Base-by-base conservation (phyloP, 1,140 invertebrate genomes). In the Drosophila ercepeae region DNA sequence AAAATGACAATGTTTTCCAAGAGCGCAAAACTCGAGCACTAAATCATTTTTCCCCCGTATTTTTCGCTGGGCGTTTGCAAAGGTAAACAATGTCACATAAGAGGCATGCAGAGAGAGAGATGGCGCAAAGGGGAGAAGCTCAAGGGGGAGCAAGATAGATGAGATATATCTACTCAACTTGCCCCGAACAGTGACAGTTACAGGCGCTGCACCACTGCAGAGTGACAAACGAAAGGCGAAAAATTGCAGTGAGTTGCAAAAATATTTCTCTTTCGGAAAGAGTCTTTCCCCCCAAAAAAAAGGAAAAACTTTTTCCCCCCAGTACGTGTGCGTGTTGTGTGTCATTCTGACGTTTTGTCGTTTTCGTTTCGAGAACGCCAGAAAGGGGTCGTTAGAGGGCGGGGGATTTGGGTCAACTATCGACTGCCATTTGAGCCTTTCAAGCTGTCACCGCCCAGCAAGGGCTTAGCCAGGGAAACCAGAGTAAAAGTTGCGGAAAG, bases 41-140 rank as follows among this genome's bases (percentile, higher is more conserved):
- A 72, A 72, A 72, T 72, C 69, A 72, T 53, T 64, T 64, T 68
- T 39, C 13, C 11, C n/a, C 13, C 14, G 9, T 39, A 4, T 39
- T 50, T 52, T 51, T 34, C 19, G 52, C 48, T 23, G 29, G 57
- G 32, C 51, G 67, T 58, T 84, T 64, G 41, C 81, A 63, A 79
- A 79, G 79, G 79, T 84, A 86, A 84, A 86, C 76, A 86, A 53
- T 75, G 81, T 81, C 79, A 86, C 54, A 79, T 60, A 72, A 67
- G 64, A 72, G 36, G 44, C 21, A n/a, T n/a, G n/a, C n/a, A n/a
- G n/a, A n/a, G n/a, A n/a, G n/a, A n/a, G n/a, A n/a, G n/a, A n/a
- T n/a, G n/a, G n/a, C n/a, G 36, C 39, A 57, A 1, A 9, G 13
- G 34, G 36, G 14, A 52, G 2, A 4, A 21, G 21, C 4, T 2